Evolutionary conservation across 2,888 invertebrate species (phyloP), one percentile per base, ranked within the genome.

Genomic region (Pachycephus smyrnensis): DNA sequence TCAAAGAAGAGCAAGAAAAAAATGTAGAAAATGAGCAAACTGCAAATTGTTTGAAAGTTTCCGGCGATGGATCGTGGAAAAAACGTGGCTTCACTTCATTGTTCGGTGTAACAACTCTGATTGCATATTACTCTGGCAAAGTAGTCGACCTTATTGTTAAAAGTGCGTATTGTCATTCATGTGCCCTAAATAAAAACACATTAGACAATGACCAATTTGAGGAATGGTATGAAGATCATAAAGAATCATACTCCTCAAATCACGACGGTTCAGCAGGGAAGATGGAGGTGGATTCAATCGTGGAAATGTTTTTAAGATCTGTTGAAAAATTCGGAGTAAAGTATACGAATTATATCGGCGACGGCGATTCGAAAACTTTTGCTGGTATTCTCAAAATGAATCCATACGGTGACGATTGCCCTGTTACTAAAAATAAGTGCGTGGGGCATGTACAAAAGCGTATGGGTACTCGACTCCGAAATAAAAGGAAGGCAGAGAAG

Each of bases 11-110:
- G 75, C 76, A 80, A 79, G 69, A 80, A 69, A 75, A 82, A 75
- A 84, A 83, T 79, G 73, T 77, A 69, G 69, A 85, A 79, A 73
- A 82, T 75, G 83, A 79, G 76, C 75, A 80, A 80, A 77, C 80
- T 36, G 73, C 73, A 12, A 31, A 77, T 11, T 73, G 82, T 81
- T 85, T 86, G 73, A 84, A 82, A 77, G 83, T 86, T 71, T 86
- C 83, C 31, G 84, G 85, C 73, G 86, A 87, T 82, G 84, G 83
- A 77, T 81, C 83, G 1, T 85, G 84, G 84, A 83, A 84, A 32
- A 84, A 84, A 73, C 83, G 82, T 12, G 84, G 83, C n/a, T 84
- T 81, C 75, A 81, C 37, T 55, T 85, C 84, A 23, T 75, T 86
- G 73, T 86, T 76, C 80, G 84, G 85, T 11, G 79, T 83, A n/a